These are phyloP conservation scores for Lampris incognitus DNA, from an alignment of 2,113 vertebrate species.

Conservation along the genomic window DNA sequence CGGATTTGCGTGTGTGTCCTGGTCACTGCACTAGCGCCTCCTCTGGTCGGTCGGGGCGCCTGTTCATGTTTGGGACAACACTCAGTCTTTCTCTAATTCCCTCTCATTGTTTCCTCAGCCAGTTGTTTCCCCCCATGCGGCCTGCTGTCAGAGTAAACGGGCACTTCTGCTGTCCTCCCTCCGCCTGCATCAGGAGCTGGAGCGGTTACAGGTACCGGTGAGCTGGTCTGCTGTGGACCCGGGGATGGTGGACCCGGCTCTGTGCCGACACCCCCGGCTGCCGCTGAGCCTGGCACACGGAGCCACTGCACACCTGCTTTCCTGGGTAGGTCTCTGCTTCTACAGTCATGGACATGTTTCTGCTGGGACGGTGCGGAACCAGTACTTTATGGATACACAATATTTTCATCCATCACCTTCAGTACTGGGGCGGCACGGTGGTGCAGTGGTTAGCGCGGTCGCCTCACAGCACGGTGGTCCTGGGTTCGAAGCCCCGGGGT, in stretches of 20 bases:
- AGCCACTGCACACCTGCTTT: conserved; percentile 78
- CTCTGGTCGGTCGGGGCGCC: too few species aligned
- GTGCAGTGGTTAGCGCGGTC: too few species aligned
- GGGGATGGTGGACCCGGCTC: conserved; percentile 89
- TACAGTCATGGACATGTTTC: neutral
- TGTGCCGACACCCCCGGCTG: conserved; percentile 86
- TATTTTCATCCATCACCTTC: too few species aligned
- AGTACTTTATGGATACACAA: too few species aligned
- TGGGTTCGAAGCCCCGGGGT: too few species aligned
- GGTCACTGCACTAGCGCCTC: too few species aligned
- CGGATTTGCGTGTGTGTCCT: too few species aligned
- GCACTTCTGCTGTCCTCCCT: conserved; percentile 90
- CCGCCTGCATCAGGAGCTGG: conserved; percentile 86
- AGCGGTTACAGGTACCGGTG: conserved; percentile 77
- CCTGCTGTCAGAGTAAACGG: conserved; percentile 92
- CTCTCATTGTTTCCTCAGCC: conserved; percentile 68
- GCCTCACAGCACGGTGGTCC: too few species aligned
- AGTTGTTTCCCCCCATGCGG: conserved; percentile 86
- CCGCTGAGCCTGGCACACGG: conserved; percentile 75
- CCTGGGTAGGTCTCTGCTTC: conserved; percentile 82
- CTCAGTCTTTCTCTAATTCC: neutral
- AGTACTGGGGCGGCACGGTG: too few species aligned
- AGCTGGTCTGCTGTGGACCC: conserved; percentile 90
- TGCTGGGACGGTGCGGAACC: neutral
- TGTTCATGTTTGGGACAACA: neutral